Evolutionary conservation across 2,113 vertebrate genomes (phyloP).

Genomic region (Thalassoma bifasciatum): DNA sequence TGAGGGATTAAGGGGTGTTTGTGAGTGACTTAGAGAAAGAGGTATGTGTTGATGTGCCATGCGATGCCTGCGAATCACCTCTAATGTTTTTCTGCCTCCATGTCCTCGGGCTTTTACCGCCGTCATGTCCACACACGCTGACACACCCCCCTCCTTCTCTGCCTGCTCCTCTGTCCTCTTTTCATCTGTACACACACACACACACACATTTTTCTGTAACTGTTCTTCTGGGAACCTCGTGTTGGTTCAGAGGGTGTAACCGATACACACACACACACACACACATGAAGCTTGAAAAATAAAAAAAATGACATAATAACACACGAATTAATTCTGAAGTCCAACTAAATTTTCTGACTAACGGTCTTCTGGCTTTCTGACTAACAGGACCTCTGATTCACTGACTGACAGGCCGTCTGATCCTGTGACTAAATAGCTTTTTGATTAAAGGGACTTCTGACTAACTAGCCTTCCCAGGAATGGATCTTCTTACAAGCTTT

Average conservation of each 20-base stretch:
- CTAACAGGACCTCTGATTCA: too few species aligned
- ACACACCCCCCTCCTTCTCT: slow-evolving; percentile 24
- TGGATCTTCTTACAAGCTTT: too few species aligned
- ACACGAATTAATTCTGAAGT: too few species aligned
- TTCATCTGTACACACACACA: slow-evolving; percentile 17
- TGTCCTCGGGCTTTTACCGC: slow-evolving; percentile 66
- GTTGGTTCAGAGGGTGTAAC: background rate
- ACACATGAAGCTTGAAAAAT: too few species aligned
- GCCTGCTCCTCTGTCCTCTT: slow-evolving; percentile 21
- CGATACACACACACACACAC: too few species aligned
- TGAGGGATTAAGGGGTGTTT: slow-evolving; percentile 62
- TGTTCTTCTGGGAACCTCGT: slow-evolving; percentile 7
- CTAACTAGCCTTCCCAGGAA: too few species aligned
- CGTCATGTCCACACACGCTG: slow-evolving; percentile 77
- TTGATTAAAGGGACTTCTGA: too few species aligned
- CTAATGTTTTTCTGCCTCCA: slow-evolving; percentile 82
- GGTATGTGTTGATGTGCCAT: slow-evolving; percentile 80
- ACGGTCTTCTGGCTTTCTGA: too few species aligned
- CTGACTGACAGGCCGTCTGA: too few species aligned
- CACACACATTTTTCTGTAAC: slow-evolving; percentile 45
- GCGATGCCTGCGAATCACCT: slow-evolving; percentile 76
- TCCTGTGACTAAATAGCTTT: too few species aligned
- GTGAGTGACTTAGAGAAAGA: slow-evolving; percentile 68
- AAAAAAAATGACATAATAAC: too few species aligned
- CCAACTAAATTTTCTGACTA: too few species aligned